phyloP scores from a whole-genome alignment of 2,888 invertebrate genomes.

The Dicranocentrus wangi region DNA sequence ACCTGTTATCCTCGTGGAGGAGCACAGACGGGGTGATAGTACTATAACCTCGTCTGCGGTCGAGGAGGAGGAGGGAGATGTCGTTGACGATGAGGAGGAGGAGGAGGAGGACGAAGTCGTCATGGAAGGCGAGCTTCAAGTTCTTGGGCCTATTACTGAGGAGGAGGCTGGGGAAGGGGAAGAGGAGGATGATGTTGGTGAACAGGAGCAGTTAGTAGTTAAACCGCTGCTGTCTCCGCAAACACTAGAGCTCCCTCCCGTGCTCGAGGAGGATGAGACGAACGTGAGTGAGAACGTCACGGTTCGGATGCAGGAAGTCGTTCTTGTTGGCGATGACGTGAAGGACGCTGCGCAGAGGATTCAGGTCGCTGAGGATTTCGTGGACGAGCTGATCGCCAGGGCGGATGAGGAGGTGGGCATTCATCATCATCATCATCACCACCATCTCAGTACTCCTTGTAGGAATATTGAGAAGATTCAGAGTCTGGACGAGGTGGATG shows the following conservation, averaged over 20 bases:
- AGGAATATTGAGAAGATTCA: conserved; percentile 50
- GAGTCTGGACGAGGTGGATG: conserved; percentile 63
- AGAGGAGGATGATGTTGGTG: conserved; percentile 20
- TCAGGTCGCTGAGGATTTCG: conserved; percentile 7
- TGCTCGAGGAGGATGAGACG: conserved; percentile 51
- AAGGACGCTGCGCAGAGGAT: not conserved
- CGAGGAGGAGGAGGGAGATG: conserved; percentile 13
- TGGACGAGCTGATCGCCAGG: conserved; percentile 4
- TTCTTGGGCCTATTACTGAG: not conserved
- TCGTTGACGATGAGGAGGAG: conserved; percentile 16
- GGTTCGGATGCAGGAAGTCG: not conserved
- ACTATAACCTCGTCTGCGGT: no score
- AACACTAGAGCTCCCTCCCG: conserved; percentile 2
- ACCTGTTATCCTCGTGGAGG: no score
- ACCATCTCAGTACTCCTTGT: not conserved
- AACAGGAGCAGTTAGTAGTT: no score
- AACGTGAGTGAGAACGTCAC: conserved; percentile 23
- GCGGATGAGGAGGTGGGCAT: conserved; percentile 7
- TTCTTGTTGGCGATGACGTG: not conserved
- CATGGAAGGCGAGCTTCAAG: not conserved
- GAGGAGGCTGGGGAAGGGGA: conserved; percentile 1
- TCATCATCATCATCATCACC: no score
- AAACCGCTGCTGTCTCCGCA: not conserved
- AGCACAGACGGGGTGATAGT: no score
- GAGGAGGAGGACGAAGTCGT: conserved; percentile 9